Percentiles rank a stretch among this genome's conserved stretches.
Evolutionary conservation across 2,888 invertebrate genomes (phyloP).

Genomic region (Hypselothyrea guttata): DNA sequence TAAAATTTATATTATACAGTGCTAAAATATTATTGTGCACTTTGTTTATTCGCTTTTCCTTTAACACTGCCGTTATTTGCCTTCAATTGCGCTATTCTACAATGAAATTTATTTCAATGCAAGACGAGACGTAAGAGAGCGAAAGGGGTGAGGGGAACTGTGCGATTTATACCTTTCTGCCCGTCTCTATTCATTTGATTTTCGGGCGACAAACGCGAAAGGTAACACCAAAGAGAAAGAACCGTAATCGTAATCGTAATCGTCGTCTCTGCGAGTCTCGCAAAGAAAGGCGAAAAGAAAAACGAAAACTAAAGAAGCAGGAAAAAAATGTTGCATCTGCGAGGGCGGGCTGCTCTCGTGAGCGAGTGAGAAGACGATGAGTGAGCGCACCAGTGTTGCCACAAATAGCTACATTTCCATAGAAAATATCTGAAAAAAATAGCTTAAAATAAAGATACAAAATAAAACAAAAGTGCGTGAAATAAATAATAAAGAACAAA

Average conservation of each 20-base stretch:
- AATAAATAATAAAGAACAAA: too few species aligned
- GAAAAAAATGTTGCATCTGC: slow-evolving; percentile 50
- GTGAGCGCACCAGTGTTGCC: too few species aligned
- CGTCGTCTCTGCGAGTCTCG: slow-evolving; percentile 39
- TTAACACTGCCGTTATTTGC: slow-evolving; percentile 12
- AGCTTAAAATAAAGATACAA: too few species aligned
- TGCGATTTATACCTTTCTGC: slow-evolving; percentile 51
- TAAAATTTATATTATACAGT: slow-evolving; percentile 46
- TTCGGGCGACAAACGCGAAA: slow-evolving; percentile 58
- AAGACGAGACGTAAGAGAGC: slow-evolving; percentile 27
- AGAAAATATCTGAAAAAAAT: too few species aligned
- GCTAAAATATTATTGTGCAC: slow-evolving; percentile 35
- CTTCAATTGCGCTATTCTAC: slow-evolving; percentile 42
- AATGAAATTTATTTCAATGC: slow-evolving; percentile 57
- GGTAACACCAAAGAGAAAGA: slow-evolving; percentile 64
- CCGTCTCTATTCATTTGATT: slow-evolving; percentile 54
- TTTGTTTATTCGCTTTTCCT: slow-evolving; percentile 32
- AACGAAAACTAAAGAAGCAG: slow-evolving; percentile 25
- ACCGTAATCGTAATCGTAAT: slow-evolving; percentile 73
- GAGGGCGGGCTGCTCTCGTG: slow-evolving; percentile 40
- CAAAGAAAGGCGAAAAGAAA: slow-evolving; percentile 50
- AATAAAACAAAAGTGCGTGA: too few species aligned
- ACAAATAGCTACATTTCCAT: too few species aligned
- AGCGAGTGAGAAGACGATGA: slow-evolving; percentile 6
- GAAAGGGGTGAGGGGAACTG: slow-evolving; percentile 25